Percentiles rank a stretch among this genome's conserved stretches.
phyloP scores from a whole-genome alignment of 1,140 invertebrate genomes.

The Danaus plexippus region DNA sequence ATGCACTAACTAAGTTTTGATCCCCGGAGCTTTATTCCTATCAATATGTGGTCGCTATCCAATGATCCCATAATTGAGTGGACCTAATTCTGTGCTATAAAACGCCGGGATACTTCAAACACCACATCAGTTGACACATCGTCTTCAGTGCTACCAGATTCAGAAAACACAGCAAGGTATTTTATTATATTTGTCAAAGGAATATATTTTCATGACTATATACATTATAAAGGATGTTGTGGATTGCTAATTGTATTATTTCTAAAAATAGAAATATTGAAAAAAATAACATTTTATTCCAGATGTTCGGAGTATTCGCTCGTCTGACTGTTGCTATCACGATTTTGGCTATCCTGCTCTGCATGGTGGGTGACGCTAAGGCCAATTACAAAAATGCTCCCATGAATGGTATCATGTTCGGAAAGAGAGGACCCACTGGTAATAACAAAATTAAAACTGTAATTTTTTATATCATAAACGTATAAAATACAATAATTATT shows the following conservation, averaged over 20 bases:
- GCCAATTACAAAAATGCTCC: conserved; percentile 89
- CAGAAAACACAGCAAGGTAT: neutral
- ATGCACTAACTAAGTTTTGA: conserved; percentile 62
- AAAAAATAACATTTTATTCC: conserved; percentile 16
- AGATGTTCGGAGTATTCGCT: conserved; percentile 48
- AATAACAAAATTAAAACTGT: conserved; percentile 21
- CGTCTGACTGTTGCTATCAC: conserved; percentile 39
- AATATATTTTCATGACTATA: no score
- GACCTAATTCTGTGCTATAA: conserved; percentile 46
- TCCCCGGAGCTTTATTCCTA: conserved; percentile 35
- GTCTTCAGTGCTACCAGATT: conserved; percentile 38
- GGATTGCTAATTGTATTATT: no score
- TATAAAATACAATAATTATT: conserved; percentile 6
- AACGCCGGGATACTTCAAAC: conserved; percentile 35
- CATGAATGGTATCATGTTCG: conserved; percentile 94
- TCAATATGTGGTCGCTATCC: conserved; percentile 58
- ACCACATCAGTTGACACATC: conserved; percentile 49
- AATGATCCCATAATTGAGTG: conserved; percentile 64
- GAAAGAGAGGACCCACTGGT: conserved; percentile 79
- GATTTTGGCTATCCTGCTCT: conserved; percentile 42
- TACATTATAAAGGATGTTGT: no score
- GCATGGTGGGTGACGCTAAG: conserved; percentile 59
- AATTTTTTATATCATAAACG: neutral
- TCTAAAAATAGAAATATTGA: neutral
- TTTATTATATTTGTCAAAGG: no score